Evolutionary conservation across 1,140 invertebrate genomes (phyloP).

Genomic region (Heliconius hewitsoni): DNA sequence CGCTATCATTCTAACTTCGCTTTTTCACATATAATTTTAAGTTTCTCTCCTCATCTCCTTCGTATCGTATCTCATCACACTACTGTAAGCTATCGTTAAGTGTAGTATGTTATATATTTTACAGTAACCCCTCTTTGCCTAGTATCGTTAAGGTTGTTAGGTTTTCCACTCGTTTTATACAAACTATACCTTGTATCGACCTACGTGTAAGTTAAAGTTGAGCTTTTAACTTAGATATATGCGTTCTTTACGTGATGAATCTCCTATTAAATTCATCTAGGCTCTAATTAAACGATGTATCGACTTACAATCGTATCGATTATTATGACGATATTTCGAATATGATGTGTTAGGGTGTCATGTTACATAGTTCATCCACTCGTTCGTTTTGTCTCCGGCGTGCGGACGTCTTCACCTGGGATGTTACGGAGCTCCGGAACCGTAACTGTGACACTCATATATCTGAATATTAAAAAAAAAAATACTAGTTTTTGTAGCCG

Average conservation of each 20-base stretch:
- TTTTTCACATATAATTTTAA: constrained; percentile 17
- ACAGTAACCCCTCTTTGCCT: constrained; percentile 71
- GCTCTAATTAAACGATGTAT: constrained; percentile 15
- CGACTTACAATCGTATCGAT: constrained; percentile 21
- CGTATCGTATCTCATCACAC: constrained; percentile 45
- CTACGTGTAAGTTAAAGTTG: constrained; percentile 78
- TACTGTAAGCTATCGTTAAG: constrained; percentile 78
- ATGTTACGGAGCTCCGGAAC: too few relatives aligned
- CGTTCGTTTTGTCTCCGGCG: constrained; percentile 21
- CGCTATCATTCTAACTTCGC: constrained; percentile 21
- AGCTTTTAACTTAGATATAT: constrained; percentile 66
- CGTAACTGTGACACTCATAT: too few relatives aligned
- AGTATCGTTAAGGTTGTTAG: constrained; percentile 73
- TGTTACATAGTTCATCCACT: constrained; percentile 9
- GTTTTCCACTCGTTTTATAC: constrained; percentile 81
- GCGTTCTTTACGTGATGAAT: constrained; percentile 29
- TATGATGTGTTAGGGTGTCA: constrained; percentile 18
- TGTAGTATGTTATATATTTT: constrained; percentile 74
- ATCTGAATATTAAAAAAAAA: too few relatives aligned
- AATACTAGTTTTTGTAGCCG: too few relatives aligned
- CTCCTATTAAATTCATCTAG: constrained; percentile 17
- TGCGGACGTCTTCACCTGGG: not conserved
- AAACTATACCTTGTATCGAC: constrained; percentile 74
- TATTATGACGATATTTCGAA: constrained; percentile 18
- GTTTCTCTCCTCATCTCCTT: constrained; percentile 5